Evolutionary conservation across 37 sponge, comb jelly and placozoan genomes (phyloP).

Genomic region (Crambe crambe): DNA sequence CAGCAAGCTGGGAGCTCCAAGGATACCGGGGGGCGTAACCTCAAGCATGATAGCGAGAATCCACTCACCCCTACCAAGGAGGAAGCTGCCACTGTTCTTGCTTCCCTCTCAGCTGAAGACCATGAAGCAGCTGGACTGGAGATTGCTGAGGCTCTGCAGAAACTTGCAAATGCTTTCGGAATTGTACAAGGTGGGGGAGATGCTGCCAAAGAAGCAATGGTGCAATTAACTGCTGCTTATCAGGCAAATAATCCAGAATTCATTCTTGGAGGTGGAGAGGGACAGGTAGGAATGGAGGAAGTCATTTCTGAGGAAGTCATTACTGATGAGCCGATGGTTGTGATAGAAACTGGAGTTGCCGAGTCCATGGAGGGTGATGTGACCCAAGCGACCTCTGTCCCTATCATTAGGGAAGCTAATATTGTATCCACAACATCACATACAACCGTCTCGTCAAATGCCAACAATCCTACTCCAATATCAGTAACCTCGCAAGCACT

Average conservation of each 20-base stretch:
- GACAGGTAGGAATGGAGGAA: conserved; percentile 59
- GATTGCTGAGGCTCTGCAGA: conserved; percentile 71
- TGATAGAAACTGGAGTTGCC: conserved; percentile 34
- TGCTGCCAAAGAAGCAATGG: conserved; percentile 50
- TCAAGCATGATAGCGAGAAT: neutral
- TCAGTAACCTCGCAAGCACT: neutral
- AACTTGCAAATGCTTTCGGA: conserved; percentile 70
- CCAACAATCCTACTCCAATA: neutral
- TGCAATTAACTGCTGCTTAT: conserved; percentile 45
- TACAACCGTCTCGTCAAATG: neutral
- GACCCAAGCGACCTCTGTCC: neutral
- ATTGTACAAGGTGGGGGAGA: conserved; percentile 16
- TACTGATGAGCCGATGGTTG: conserved; percentile 68
- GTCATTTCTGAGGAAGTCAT: conserved; percentile 72
- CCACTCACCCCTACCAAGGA: conserved; percentile 69
- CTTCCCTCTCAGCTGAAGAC: conserved; percentile 70
- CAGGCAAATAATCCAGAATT: conserved; percentile 40
- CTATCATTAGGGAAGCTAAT: neutral
- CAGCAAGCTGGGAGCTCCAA: conserved; percentile 15
- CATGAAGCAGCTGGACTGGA: conserved; percentile 61
- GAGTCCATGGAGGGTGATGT: neutral
- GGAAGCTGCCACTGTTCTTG: conserved; percentile 73
- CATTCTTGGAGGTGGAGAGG: conserved; percentile 31
- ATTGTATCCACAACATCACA: neutral
- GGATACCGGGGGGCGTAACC: neutral